A percentile compares a stretch with the other conserved stretches of the same genome.
Evolutionary conservation across 1,140 invertebrate genomes (phyloP).

Genomic region (Drosophila baimaii): DNA sequence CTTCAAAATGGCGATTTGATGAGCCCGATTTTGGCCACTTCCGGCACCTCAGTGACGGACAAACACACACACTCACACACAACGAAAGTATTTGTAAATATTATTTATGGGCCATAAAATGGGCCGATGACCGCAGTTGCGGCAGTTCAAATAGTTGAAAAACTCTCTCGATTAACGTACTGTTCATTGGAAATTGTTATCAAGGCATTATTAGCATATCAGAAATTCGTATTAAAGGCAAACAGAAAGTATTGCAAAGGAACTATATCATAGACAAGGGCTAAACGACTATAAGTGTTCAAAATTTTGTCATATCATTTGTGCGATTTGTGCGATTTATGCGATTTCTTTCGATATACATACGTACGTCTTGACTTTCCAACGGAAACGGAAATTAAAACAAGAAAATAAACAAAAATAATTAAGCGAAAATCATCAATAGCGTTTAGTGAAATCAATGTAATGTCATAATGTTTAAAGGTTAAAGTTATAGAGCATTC

Average conservation of each 20-base stretch:
- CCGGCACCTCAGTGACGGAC: constrained; percentile 36
- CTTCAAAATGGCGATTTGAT: constrained; percentile 54
- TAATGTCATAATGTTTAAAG: constrained; percentile 56
- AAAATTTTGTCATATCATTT: constrained; percentile 61
- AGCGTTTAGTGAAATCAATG: constrained; percentile 49
- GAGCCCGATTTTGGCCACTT: constrained; percentile 36
- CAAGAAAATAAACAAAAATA: constrained; percentile 7
- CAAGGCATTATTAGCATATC: constrained; percentile 78
- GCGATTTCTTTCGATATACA: constrained; percentile 30
- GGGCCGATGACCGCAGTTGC: constrained; percentile 8
- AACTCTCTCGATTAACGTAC: constrained; percentile 18
- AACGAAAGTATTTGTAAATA: constrained; percentile 56
- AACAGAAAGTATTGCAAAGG: not conserved
- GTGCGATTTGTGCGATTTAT: constrained; percentile 40
- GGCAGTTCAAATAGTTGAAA: constrained; percentile 53
- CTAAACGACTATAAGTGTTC: constrained; percentile 61
- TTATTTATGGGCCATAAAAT: constrained; percentile 26
- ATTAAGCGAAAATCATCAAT: constrained; percentile 43
- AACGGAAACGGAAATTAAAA: constrained; percentile 41
- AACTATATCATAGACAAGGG: constrained; percentile 53
- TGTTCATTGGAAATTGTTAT: constrained; percentile 68
- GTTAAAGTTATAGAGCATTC: constrained; percentile 58
- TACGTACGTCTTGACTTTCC: constrained; percentile 57
- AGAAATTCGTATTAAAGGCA: constrained; percentile 36
- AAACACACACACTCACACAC: constrained; percentile 14